A percentile compares a stretch with the other conserved stretches of the same genome.
Evolutionary conservation across 2,113 vertebrate genomes (phyloP).

Genomic region (Chaetodon auriga): DNA sequence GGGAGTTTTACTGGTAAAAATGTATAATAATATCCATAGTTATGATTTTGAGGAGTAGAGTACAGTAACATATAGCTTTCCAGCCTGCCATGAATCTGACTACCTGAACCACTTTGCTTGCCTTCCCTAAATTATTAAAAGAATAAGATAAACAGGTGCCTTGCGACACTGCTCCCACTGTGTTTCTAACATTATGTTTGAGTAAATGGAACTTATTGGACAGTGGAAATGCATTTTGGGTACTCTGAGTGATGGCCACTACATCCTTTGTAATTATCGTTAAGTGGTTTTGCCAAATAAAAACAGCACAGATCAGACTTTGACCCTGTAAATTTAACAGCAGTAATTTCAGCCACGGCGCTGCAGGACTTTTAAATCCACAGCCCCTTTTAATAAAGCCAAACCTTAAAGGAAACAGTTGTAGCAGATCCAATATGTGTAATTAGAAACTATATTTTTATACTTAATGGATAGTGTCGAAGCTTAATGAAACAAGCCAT

Average conservation of each 20-base stretch:
- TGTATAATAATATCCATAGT: too few species aligned
- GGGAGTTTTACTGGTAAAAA: too few species aligned
- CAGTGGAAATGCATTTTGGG: slow-evolving; percentile 35
- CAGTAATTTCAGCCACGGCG: slow-evolving; percentile 22
- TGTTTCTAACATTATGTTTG: not conserved
- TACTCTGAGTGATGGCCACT: slow-evolving; percentile 22
- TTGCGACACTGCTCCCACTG: not conserved
- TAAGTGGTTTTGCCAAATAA: slow-evolving; percentile 58
- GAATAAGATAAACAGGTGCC: too few species aligned
- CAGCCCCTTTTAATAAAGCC: slow-evolving; percentile 33
- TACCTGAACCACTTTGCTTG: too few species aligned
- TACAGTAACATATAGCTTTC: too few species aligned
- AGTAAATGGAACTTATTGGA: slow-evolving; percentile 4
- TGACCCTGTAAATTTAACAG: slow-evolving; percentile 47
- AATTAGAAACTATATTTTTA: slow-evolving; percentile 56
- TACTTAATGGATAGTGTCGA: slow-evolving; percentile 8
- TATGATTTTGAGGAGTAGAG: too few species aligned
- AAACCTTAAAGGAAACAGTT: slow-evolving; percentile 19
- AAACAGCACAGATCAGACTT: slow-evolving; percentile 40
- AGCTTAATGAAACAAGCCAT: slow-evolving; percentile 24
- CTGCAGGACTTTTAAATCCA: slow-evolving; percentile 37
- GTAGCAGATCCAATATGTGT: slow-evolving; percentile 27
- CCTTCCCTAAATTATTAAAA: too few species aligned
- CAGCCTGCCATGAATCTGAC: too few species aligned
- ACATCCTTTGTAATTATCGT: slow-evolving; percentile 43